These are phyloP conservation scores for Cremastobaeus sp. DNA, from an alignment of 2,888 invertebrate species.

Conservation along the genomic window DNA sequence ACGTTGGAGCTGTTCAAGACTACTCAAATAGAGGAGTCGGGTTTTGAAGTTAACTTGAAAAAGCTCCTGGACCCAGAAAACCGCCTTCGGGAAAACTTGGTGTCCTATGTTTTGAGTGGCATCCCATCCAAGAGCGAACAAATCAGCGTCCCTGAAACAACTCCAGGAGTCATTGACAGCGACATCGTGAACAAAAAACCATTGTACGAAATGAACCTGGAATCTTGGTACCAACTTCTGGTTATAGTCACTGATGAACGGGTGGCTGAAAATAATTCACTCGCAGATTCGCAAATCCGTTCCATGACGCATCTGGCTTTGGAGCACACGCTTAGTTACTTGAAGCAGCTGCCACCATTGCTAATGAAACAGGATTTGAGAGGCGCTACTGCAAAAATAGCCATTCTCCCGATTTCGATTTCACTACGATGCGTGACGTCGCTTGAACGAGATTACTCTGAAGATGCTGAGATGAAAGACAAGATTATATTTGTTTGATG, in stretches of 20 bases:
- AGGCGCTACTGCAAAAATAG: slow-evolving; percentile 66
- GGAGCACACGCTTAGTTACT: slow-evolving; percentile 68
- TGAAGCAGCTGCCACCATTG: slow-evolving; percentile 65
- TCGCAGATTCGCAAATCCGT: slow-evolving; percentile 67
- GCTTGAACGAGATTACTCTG: slow-evolving; percentile 71
- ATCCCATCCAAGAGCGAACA: slow-evolving; percentile 35
- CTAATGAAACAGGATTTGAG: slow-evolving; percentile 52
- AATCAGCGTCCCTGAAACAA: not conserved
- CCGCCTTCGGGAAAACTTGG: slow-evolving; percentile 65
- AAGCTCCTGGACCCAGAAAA: slow-evolving; percentile 71
- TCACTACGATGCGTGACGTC: slow-evolving; percentile 72
- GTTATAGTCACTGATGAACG: slow-evolving; percentile 75
- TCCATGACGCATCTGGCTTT: slow-evolving; percentile 70
- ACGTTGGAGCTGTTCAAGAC: slow-evolving; percentile 76
- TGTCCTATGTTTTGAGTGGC: slow-evolving; percentile 66
- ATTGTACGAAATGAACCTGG: slow-evolving; percentile 73
- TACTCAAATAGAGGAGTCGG: slow-evolving; percentile 69
- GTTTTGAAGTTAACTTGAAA: slow-evolving; percentile 71
- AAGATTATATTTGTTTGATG: slow-evolving; percentile 70
- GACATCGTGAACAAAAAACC: slow-evolving; percentile 63
- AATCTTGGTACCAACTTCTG: slow-evolving; percentile 76
- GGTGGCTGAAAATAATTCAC: slow-evolving; percentile 66
- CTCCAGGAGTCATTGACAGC: slow-evolving; percentile 50
- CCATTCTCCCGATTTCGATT: slow-evolving; percentile 72
- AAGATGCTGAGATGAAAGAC: slow-evolving; percentile 66